These are phyloP conservation scores for Morpho achilles DNA, from an alignment of 2,888 invertebrate genomes.

Conservation along the genomic window DNA sequence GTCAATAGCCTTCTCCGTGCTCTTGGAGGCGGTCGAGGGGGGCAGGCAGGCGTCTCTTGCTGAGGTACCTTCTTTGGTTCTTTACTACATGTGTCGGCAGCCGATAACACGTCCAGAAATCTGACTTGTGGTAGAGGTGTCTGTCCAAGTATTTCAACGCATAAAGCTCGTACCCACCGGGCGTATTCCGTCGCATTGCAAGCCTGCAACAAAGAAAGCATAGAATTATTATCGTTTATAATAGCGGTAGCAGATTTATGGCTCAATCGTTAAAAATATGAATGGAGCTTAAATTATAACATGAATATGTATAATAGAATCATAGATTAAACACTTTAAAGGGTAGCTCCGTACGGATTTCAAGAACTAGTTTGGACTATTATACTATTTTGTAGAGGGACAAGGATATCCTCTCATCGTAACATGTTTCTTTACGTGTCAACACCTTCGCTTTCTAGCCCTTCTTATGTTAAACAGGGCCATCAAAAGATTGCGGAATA, in stretches of 20 bases:
- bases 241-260: slow-evolving; percentile 35
- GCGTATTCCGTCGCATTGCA: slow-evolving; percentile 84
- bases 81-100: slow-evolving; percentile 72
- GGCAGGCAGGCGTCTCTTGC: slow-evolving; percentile 55
- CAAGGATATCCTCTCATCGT: slow-evolving; percentile 31
- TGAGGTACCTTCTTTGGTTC: slow-evolving; percentile 60
- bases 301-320: slow-evolving; percentile 28
- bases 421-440: slow-evolving; percentile 68
- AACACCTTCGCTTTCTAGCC: slow-evolving; percentile 76
- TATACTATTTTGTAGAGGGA: slow-evolving; percentile 33
- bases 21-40: slow-evolving; percentile 67
- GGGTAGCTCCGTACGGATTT: slow-evolving; percentile 47
- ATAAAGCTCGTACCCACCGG: slow-evolving; percentile 86
- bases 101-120: slow-evolving; percentile 84
- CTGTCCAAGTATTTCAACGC: slow-evolving; percentile 86
- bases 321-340: slow-evolving; percentile 30
- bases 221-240: slow-evolving; percentile 27
- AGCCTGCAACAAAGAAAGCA: slow-evolving; percentile 77
- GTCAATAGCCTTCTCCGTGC: slow-evolving; percentile 64
- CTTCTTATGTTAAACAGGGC: slow-evolving; percentile 66
- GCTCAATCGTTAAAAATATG: slow-evolving; percentile 35
- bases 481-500: slow-evolving; percentile 61
- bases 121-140: slow-evolving; percentile 86
- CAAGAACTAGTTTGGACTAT: slow-evolving; percentile 48
- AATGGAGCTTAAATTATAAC: slow-evolving; percentile 23